Percentiles rank a stretch among this genome's conserved stretches.
These are phyloP conservation scores for Tethea ocularis DNA, from an alignment of 2,888 invertebrate genomes.

Conservation along the genomic window DNA sequence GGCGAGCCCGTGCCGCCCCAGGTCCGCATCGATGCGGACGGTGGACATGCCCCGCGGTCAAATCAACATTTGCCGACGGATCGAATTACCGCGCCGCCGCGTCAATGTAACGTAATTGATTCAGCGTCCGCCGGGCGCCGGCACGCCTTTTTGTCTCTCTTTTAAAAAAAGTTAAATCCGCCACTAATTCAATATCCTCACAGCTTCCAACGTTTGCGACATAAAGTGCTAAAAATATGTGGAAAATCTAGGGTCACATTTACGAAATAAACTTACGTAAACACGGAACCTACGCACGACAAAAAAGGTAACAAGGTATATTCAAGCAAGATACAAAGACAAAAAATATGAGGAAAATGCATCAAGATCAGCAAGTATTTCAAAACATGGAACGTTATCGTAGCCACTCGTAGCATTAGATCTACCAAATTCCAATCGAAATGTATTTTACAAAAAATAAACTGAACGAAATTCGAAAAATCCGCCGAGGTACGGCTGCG, in stretches of 20 bases:
- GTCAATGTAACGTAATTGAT: slow-evolving; percentile 78
- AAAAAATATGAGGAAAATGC: not conserved
- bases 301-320: too few relatives aligned
- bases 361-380: not conserved
- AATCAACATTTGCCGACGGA: slow-evolving; percentile 80
- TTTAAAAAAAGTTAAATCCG: slow-evolving; percentile 67
- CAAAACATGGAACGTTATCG: not conserved
- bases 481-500: too few relatives aligned
- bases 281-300: too few relatives aligned
- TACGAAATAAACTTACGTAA: not conserved
- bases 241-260: slow-evolving; percentile 24
- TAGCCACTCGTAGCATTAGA: not conserved
- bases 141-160: slow-evolving; percentile 67
- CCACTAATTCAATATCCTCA: slow-evolving; percentile 72
- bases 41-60: slow-evolving; percentile 65
- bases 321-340: too few relatives aligned
- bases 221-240: slow-evolving; percentile 25
- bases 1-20: slow-evolving; percentile 34
- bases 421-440: not conserved
- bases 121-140: slow-evolving; percentile 65
- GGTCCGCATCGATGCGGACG: slow-evolving; percentile 26
- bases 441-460: not conserved
- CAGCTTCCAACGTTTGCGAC: slow-evolving; percentile 44
- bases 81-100: slow-evolving; percentile 74
- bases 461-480: not conserved